phyloP scores from a whole-genome alignment of 2,113 vertebrate species.

The Acrocephalus kingi region DNA sequence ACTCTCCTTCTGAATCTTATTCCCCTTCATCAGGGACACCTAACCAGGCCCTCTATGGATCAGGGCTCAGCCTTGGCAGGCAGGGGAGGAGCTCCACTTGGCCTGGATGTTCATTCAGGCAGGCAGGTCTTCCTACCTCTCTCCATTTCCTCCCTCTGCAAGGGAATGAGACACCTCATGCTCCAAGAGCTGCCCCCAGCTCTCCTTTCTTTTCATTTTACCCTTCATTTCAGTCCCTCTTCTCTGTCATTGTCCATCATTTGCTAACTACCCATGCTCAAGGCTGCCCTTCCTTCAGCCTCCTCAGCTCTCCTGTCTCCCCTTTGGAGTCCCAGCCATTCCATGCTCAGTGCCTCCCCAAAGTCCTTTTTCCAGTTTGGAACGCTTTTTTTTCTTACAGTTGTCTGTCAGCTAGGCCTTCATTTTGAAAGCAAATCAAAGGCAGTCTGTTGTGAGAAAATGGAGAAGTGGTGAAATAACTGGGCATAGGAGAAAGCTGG shows the following conservation, averaged over 20 bases:
- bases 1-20: neutral
- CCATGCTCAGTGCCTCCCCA: neutral
- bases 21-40: neutral
- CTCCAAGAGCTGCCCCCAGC: neutral
- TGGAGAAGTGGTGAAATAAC: neutral
- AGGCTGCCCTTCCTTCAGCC: neutral
- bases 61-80: neutral
- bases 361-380: neutral
- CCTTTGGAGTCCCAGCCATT: neutral
- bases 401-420: neutral
- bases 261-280: neutral
- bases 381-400: neutral
- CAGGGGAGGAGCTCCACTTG: neutral
- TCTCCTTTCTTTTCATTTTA: neutral
- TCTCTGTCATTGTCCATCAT: neutral
- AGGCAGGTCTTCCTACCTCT: neutral
- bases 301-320: neutral
- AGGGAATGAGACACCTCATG: neutral
- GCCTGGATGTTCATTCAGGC: neutral
- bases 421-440: slow-evolving; percentile 15
- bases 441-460: neutral
- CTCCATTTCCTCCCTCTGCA: neutral
- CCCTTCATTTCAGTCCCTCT: neutral
- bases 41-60: neutral
- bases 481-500: neutral